Conservation (phyloP, 2,113 vertebrate species). For the Abramis brama region DNA sequence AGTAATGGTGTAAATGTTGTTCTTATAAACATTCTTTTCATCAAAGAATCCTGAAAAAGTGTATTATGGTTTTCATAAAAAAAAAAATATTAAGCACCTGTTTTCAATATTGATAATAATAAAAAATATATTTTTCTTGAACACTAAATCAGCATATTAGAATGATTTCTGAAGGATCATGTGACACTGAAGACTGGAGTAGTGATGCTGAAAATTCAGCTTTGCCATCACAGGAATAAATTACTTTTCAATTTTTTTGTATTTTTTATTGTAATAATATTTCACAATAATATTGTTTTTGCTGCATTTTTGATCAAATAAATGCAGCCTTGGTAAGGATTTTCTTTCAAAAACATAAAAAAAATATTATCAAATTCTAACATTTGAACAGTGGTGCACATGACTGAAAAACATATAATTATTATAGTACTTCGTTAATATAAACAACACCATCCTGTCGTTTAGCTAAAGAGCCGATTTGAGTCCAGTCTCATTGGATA, state of each 20-base stretch:
- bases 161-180: background rate
- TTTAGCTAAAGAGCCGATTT: background rate
- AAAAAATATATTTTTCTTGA: background rate
- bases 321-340: background rate
- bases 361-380: too few relatives aligned
- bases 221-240: background rate
- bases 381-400: too few relatives aligned
- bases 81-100: background rate
- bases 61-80: background rate
- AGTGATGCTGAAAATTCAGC: background rate
- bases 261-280: background rate
- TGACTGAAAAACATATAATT: too few relatives aligned
- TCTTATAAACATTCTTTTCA: background rate
- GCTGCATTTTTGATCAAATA: background rate
- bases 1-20: background rate
- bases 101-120: background rate
- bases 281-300: background rate
- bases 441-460: too few relatives aligned
- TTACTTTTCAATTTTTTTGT: background rate
- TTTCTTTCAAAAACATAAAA: too few relatives aligned
- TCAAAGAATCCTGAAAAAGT: background rate
- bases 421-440: background rate
- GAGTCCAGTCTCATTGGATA: background rate
- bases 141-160: background rate
- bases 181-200: background rate